Evolutionary conservation across 2,113 vertebrate genomes (phyloP), one percentile per base, ranked within the genome.

Genomic region (Leptosomus discolor): DNA sequence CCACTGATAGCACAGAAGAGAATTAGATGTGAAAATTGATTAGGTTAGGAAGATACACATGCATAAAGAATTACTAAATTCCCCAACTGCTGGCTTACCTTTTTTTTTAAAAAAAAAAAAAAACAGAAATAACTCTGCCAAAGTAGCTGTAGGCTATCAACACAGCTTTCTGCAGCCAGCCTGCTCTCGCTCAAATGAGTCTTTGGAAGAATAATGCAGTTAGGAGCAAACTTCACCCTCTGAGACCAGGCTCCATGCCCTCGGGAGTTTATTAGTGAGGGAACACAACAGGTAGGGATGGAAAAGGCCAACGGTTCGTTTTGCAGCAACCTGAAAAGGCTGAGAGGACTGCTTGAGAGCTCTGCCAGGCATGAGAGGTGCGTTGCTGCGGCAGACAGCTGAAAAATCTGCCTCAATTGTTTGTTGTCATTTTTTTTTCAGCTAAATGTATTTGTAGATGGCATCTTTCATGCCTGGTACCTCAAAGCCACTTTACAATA

Each of bases 121-220:
- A n/a, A n/a, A 89, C 32, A 61, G 73, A 82, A 93, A 53, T 57
- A 82, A 51, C 61, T 79, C 58, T 64, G 26, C 85, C 30, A 26
- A 70, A 78, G 85, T 71, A 70, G 85, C 96, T 91, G 68, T 20
- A 89, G 91, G 95, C 90, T 77, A 95, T 70, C 27, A 2, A 57
- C 63, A 45, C 41, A 85, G 80, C 61, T 51, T 82, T 80, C 80
- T 77, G 61, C 71, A 94, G 90, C 61, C 56, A 93, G 58, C 12
- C 58, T 64, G 37, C 34, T 77, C 80, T 45, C 27, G 5, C 74
- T 78, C 76, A 76, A 94, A 67, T 9, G 36, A 73, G 46, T 57
- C 88, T 87, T 68, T 45, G 46, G 86, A 80, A 81, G 64, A 96
- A 61, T 75, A 91, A 93, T 15, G 27, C 56, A 60, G 71, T 91